A percentile compares a stretch with the other conserved stretches of the same genome.
These are phyloP conservation scores for Diphyllodes magnificus DNA, from an alignment of 2,113 vertebrate species.

Conservation along the genomic window DNA sequence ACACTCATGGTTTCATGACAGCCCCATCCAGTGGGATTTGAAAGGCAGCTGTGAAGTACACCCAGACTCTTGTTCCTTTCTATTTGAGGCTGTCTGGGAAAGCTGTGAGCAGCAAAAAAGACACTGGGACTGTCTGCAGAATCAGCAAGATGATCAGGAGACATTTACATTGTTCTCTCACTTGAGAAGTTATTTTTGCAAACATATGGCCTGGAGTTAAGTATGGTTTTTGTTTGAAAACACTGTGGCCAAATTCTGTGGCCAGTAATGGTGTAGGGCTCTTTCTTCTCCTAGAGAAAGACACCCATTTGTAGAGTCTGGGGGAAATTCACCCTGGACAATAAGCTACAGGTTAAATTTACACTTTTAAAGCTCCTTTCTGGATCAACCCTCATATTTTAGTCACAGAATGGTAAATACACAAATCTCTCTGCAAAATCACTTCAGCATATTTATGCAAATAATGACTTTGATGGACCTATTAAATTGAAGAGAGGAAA, in stretches of 20 bases:
- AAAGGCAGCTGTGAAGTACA: constrained; percentile 29
- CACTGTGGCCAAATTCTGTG: neutral
- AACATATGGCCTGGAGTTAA: constrained; percentile 33
- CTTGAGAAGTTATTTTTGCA: constrained; percentile 31
- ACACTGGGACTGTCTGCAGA: constrained; percentile 36
- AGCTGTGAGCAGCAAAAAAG: constrained; percentile 39
- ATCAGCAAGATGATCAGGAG: constrained; percentile 46
- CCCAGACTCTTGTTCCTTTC: constrained; percentile 10
- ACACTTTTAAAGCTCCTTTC: neutral
- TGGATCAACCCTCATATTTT: neutral
- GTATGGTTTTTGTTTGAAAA: neutral
- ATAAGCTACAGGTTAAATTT: neutral
- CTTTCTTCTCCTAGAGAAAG: neutral
- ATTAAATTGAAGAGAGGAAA: neutral
- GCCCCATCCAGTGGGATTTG: neutral
- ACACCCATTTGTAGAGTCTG: neutral
- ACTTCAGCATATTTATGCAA: neutral
- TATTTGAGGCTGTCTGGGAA: constrained; percentile 39
- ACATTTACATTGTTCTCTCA: constrained; percentile 15
- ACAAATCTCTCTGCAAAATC: neutral
- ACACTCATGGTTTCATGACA: neutral
- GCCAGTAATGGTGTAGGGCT: neutral
- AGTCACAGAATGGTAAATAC: neutral
- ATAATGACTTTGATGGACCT: neutral
- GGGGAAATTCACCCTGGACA: neutral